Evolutionary conservation across 2,797 vertebrate species (phyloP), one percentile per base, ranked within the genome.

Genomic region (Kryptopterus vitreolus): DNA sequence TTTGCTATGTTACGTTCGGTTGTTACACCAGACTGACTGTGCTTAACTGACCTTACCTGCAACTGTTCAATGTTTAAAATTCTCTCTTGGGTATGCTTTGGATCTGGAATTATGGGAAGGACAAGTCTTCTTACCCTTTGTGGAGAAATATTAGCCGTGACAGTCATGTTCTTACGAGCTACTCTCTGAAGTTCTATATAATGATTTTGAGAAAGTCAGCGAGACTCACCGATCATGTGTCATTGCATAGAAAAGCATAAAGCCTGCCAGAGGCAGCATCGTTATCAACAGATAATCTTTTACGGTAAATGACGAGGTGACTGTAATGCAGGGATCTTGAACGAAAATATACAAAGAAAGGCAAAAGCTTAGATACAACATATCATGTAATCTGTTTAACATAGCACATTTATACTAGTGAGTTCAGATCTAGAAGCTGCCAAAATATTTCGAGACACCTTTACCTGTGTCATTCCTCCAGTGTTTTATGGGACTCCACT

Each of bases 81-180:
- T 55, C 89, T 90, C 11, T 83, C 68, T 81, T 91, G 91, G n/a
- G 82, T n/a, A 35, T 86, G 81, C 78, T 91, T 92, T 38, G 94
- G 91, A 78, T 95, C 93, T 2, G 94, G 94, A 79, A 95, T 81
- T 8, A 55, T 70, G 46, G 94, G 94, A 79, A 95, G 83, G 11
- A 94, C 58, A 16, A 79, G 58, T 20, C 83, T 89, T 68, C 85
- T 91, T 80, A 94, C 43, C 63, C 94, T 95, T 85, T 65, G 18
- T 57, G 63, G 68, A 74, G 58, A 78, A 55, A 66, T 74, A 83
- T 78, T 29, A 59, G 1, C 66, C 65, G 65, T 57, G 26, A 66
- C 43, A 66, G 24, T 22, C 26, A 8, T 82, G 35, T 15, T 72
- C 26, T 48, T 50, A 33, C 29, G 24, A 12, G 38, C 33, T 78